A percentile compares a stretch with the other conserved stretches of the same genome.
phyloP scores from a whole-genome alignment of 2,113 vertebrate genomes.

The Neodon shergylaensis region DNA sequence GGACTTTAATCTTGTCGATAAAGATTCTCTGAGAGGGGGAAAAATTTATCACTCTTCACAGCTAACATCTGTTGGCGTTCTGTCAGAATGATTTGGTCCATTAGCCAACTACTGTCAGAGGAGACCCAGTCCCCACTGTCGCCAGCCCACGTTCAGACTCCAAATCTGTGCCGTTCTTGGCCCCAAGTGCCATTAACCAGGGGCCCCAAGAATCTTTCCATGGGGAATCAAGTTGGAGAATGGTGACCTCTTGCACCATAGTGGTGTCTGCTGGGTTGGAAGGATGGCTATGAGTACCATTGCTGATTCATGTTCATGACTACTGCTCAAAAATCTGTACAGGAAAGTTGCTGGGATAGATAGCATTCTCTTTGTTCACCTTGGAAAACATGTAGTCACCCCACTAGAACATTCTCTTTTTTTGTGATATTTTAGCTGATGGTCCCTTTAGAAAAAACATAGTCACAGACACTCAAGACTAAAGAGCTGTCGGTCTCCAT shows the following conservation, averaged over 20 bases:
- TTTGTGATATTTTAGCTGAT: neutral
- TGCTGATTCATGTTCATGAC: neutral
- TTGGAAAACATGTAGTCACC: neutral
- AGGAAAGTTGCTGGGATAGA: neutral
- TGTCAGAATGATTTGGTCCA: neutral
- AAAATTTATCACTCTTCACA: neutral
- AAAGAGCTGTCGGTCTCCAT: too few relatives aligned
- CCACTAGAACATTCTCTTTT: neutral
- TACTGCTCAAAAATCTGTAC: neutral
- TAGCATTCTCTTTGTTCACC: fast-evolving
- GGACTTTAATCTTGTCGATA: neutral
- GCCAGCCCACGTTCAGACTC: too few relatives aligned
- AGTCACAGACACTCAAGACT: neutral
- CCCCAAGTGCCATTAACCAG: neutral
- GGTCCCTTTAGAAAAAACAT: neutral
- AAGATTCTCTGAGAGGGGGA: constrained; percentile 10
- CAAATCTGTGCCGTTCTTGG: neutral
- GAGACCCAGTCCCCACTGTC: fast-evolving
- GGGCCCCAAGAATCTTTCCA: neutral
- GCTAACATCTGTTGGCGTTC: neutral
- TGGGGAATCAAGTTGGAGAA: neutral
- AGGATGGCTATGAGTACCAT: neutral
- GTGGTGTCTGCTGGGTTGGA: neutral
- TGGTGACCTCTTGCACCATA: neutral
- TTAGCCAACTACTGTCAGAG: neutral